Evolutionary conservation across 2,888 invertebrate species (phyloP).

Genomic region (Ormyrus nitidulus): DNA sequence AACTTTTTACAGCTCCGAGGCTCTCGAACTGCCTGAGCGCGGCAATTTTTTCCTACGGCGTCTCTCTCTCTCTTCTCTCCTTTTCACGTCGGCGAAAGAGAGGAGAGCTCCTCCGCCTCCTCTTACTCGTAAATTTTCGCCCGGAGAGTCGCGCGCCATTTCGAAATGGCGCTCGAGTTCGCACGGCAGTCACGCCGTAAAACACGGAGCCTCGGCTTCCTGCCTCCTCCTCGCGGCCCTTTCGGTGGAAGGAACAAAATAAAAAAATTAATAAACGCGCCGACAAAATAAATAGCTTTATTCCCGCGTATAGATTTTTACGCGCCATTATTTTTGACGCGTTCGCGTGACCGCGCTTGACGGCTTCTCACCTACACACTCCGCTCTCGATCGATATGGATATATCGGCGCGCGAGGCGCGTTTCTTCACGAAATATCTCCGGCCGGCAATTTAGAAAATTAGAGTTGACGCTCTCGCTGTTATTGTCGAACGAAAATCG

Average conservation of each 20-base stretch:
- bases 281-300: no score
- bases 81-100: constrained; percentile 12
- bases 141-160: constrained; percentile 8
- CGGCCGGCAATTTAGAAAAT: constrained; percentile 37
- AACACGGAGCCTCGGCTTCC: background rate
- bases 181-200: no score
- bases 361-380: no score
- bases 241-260: no score
- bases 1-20: constrained; percentile 15
- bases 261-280: no score
- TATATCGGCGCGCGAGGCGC: no score
- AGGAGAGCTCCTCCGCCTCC: constrained; percentile 46
- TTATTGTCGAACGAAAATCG: constrained; percentile 23
- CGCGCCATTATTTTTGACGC: background rate
- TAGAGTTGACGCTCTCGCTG: constrained; percentile 5
- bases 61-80: background rate
- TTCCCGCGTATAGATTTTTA: background rate
- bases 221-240: no score
- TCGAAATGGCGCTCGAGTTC: constrained; percentile 38
- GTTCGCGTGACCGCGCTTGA: background rate
- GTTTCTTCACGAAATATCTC: background rate
- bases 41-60: background rate
- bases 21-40: background rate
- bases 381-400: no score
- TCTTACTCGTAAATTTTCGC: constrained; percentile 59